A percentile compares a stretch with the other conserved stretches of the same genome.
Evolutionary conservation across 2,113 vertebrate species (phyloP).

Genomic region (Epinephelus lanceolatus): DNA sequence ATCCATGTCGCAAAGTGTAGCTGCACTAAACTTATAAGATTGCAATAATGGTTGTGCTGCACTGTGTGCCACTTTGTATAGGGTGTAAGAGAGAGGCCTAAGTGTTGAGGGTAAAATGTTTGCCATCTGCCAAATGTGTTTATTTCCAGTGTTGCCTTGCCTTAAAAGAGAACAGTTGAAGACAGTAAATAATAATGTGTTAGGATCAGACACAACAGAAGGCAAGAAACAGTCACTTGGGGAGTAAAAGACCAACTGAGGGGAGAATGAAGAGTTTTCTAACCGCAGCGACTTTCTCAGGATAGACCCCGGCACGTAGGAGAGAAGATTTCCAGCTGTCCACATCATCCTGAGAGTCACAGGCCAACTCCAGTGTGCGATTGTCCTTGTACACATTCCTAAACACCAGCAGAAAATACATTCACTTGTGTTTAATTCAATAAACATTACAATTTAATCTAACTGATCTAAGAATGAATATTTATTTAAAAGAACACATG

Average conservation of each 20-base stretch:
- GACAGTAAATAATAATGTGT: not conserved
- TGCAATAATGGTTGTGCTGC: too few species aligned
- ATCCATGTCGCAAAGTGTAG: too few species aligned
- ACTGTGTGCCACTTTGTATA: too few species aligned
- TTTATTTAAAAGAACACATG: not conserved
- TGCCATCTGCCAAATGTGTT: not conserved
- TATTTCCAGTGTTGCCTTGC: not conserved
- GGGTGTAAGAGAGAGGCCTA: too few species aligned
- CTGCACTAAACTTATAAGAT: too few species aligned
- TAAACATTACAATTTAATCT: not conserved
- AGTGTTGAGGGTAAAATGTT: not conserved
- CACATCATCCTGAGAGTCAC: slow-evolving; percentile 96
- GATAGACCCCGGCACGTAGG: slow-evolving; percentile 95
- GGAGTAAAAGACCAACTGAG: not conserved
- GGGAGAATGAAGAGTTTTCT: slow-evolving; percentile 64
- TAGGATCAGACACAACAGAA: not conserved
- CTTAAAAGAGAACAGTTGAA: not conserved
- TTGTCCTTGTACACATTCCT: slow-evolving; percentile 99
- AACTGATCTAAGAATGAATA: not conserved
- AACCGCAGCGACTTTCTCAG: slow-evolving; percentile 90
- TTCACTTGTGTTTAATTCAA: not conserved
- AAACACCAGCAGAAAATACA: not conserved
- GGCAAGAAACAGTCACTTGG: not conserved
- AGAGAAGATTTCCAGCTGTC: slow-evolving; percentile 99
- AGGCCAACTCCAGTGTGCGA: slow-evolving; percentile 95